phyloP scores from a whole-genome alignment of 2,888 invertebrate genomes.

The Morpho helenor region DNA sequence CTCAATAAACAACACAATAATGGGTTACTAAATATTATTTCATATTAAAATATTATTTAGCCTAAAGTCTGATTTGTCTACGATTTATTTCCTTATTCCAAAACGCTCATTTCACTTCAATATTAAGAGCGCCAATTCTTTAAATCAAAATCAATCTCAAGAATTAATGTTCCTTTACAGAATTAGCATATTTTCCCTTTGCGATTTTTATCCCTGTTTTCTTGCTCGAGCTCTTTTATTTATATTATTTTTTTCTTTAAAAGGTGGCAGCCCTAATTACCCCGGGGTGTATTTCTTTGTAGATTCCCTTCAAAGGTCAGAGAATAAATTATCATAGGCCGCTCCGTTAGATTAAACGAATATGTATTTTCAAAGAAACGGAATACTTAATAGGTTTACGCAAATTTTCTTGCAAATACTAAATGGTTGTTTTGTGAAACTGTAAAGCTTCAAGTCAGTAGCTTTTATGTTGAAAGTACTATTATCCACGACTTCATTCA shows the following conservation, averaged over 20 bases:
- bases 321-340: slow-evolving; percentile 21
- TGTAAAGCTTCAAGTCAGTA: no score
- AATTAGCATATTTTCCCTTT: background rate
- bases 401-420: slow-evolving; percentile 2
- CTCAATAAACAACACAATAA: no score
- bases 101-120: no score
- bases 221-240: background rate
- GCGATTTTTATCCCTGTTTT: background rate
- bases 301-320: slow-evolving; percentile 20
- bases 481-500: no score
- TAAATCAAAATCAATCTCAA: no score
- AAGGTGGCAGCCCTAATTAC: slow-evolving; percentile 11
- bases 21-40: no score
- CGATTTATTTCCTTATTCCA: no score
- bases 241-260: background rate
- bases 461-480: no score
- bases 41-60: no score
- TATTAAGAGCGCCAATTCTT: no score
- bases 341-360: slow-evolving; percentile 19
- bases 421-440: no score
- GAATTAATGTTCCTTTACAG: background rate
- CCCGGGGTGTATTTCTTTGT: slow-evolving; percentile 21
- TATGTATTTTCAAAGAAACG: slow-evolving; percentile 16
- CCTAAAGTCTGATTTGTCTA: no score
- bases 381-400: slow-evolving; percentile 19